phyloP scores from a whole-genome alignment of 2,888 invertebrate species.

The Acanthopleura granulata region DNA sequence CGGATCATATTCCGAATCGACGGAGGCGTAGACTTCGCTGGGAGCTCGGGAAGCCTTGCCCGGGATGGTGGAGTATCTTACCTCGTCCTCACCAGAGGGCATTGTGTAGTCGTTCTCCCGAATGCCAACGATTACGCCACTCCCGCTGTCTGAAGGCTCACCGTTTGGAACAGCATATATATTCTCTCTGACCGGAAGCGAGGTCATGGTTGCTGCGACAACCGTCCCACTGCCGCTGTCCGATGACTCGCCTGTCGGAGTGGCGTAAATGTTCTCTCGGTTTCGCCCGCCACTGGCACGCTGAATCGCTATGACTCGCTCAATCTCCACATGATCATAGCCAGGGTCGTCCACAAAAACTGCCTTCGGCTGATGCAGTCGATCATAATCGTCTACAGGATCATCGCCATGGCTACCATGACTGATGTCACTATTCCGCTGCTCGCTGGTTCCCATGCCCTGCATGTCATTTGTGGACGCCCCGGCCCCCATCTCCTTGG shows the following conservation, averaged over 20 bases:
- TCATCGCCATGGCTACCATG: not conserved
- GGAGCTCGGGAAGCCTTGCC: not conserved
- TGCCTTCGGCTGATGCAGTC: not conserved
- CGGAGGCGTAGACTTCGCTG: not conserved
- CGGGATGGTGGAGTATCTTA: not conserved
- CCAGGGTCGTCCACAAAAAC: not conserved
- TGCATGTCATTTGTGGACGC: not conserved
- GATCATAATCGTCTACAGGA: not conserved
- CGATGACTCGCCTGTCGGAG: not conserved
- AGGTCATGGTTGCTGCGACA: not conserved
- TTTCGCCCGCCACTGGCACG: not conserved
- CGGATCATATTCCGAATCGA: not conserved
- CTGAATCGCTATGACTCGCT: not conserved
- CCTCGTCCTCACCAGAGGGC: not conserved
- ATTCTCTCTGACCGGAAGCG: not conserved
- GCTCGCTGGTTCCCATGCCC: not conserved
- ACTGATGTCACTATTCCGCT: not conserved
- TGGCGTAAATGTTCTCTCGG: slow-evolving; percentile 2
- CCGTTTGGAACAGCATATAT: slow-evolving; percentile 15
- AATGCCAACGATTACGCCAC: not conserved
- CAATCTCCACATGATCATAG: not conserved
- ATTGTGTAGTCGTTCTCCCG: slow-evolving; percentile 6
- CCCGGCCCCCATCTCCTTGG: not conserved
- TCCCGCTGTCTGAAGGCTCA: slow-evolving; percentile 6
- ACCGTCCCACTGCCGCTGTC: slow-evolving; percentile 11